Evolutionary conservation across 2,113 vertebrate genomes (phyloP), one percentile per base, ranked within the genome.

Genomic region (Turdus rufiventris): DNA sequence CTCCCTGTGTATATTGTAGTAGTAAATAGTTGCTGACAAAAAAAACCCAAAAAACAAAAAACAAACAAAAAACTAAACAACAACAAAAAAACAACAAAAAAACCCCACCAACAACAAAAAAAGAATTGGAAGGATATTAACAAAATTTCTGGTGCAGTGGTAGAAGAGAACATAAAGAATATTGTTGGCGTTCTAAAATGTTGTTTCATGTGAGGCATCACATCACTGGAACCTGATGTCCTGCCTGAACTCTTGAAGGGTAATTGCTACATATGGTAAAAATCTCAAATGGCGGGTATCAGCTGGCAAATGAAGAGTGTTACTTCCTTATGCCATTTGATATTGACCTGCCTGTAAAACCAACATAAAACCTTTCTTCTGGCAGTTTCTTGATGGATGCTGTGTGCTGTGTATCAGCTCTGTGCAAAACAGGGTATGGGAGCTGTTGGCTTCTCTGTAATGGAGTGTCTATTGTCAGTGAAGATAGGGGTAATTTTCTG

Each of bases 401-500:
- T 77, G 9, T 57, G 23, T 87, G 23, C 43, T 75, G 53, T 63
- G 34, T 56, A 34, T 24, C 40, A 60, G 33, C 57, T 85, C 57
- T 68, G 40, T 56, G 31, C 57, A 90, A 63, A 94, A 36, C 33
- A 48, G 48, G 4, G 0, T 38, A 24, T 16, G 17, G 16, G 66
- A 67, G n/a, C 7, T 78, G 13, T 83, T 90, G 62, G 36, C 40
- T 93, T 82, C 48, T 48, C 74, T 83, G 63, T n/a, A 93, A 51
- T n/a, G 38, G 20, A 72, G 14, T 82, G 15, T 72, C 40, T 72
- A 40, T 79, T 88, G 45, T 76, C 62, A 93, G 54, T 77, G 79
- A 70, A 91, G 28, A 76, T 4, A 79, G 76, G 72, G 19, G 50
- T 88, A 45, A 62, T 88, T 88, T 91, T 88, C 60, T 62, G 47